These are phyloP conservation scores for Drosophila flavopinicola DNA, from an alignment of 2,888 invertebrate genomes.

Conservation along the genomic window DNA sequence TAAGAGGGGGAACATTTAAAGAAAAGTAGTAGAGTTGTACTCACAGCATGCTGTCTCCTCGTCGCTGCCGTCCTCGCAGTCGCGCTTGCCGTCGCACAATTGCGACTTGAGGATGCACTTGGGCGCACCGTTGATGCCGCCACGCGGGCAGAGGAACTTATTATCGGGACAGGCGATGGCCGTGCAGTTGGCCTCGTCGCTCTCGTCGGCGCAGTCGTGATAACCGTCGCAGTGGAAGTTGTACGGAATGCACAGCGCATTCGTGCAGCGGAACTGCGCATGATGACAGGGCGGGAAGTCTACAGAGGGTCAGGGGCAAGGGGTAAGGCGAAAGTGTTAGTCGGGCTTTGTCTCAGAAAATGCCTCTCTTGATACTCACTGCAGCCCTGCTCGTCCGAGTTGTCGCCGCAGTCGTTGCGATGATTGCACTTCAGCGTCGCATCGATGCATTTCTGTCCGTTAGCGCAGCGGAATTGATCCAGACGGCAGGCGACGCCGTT, in stretches of 20 bases:
- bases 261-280: constrained; percentile 96
- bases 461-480: constrained; percentile 94
- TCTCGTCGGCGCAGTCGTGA: constrained; percentile 95
- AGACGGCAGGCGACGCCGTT: constrained; percentile 89
- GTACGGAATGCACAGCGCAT: constrained; percentile 95
- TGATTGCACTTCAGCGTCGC: constrained; percentile 92
- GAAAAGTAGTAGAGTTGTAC: constrained; percentile 81
- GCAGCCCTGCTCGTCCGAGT: constrained; percentile 95
- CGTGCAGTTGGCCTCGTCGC: constrained; percentile 95
- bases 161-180: constrained; percentile 94
- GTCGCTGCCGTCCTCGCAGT: constrained; percentile 96
- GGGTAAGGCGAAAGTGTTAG: neutral
- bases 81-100: constrained; percentile 95
- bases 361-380: constrained; percentile 86
- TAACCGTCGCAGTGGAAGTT: constrained; percentile 92
- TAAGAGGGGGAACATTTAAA: no score
- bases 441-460: constrained; percentile 92
- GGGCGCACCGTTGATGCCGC: constrained; percentile 89
- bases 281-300: constrained; percentile 95
- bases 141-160: constrained; percentile 94
- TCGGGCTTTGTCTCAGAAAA: neutral
- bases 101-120: constrained; percentile 95
- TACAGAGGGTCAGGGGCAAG: constrained; percentile 83
- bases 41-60: constrained; percentile 95
- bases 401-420: constrained; percentile 95